These are phyloP conservation scores for Protodeltote pygarga DNA, from an alignment of 2,888 invertebrate species.

Conservation along the genomic window DNA sequence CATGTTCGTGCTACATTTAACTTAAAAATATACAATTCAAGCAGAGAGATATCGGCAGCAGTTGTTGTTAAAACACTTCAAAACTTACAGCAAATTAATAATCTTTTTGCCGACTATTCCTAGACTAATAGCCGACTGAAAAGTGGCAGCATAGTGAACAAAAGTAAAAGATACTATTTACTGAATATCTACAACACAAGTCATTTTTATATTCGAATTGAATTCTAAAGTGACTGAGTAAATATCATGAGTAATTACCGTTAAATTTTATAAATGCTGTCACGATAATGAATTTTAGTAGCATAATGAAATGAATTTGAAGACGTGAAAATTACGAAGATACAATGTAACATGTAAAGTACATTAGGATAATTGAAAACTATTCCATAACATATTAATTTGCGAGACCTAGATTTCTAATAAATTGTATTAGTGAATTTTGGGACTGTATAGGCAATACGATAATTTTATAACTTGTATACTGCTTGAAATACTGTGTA, in stretches of 20 bases:
- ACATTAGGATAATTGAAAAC: slow-evolving; percentile 15
- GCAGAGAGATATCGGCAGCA: too few species aligned
- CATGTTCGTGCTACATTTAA: too few species aligned
- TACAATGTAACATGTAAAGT: slow-evolving; percentile 25
- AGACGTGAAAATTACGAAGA: not conserved
- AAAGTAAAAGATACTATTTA: not conserved
- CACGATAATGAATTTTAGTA: too few species aligned
- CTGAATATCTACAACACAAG: not conserved
- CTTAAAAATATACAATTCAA: too few species aligned
- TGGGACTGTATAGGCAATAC: slow-evolving; percentile 44
- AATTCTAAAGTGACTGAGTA: not conserved
- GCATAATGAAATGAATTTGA: too few species aligned
- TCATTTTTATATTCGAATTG: not conserved
- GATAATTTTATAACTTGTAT: slow-evolving; percentile 35
- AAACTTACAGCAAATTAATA: not conserved
- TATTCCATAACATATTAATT: slow-evolving; percentile 19
- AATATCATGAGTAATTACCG: slow-evolving; percentile 10
- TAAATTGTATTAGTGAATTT: slow-evolving; percentile 35
- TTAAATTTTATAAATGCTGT: not conserved
- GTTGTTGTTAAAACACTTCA: not conserved
- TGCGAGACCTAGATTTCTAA: slow-evolving; percentile 33
- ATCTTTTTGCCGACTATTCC: slow-evolving; percentile 3
- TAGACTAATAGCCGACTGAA: slow-evolving; percentile 1
- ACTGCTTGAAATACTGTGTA: slow-evolving; percentile 34
- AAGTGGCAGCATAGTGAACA: slow-evolving; percentile 3